These are phyloP conservation scores for Atethmia centrago DNA, from an alignment of 2,888 invertebrate genomes.

Conservation along the genomic window DNA sequence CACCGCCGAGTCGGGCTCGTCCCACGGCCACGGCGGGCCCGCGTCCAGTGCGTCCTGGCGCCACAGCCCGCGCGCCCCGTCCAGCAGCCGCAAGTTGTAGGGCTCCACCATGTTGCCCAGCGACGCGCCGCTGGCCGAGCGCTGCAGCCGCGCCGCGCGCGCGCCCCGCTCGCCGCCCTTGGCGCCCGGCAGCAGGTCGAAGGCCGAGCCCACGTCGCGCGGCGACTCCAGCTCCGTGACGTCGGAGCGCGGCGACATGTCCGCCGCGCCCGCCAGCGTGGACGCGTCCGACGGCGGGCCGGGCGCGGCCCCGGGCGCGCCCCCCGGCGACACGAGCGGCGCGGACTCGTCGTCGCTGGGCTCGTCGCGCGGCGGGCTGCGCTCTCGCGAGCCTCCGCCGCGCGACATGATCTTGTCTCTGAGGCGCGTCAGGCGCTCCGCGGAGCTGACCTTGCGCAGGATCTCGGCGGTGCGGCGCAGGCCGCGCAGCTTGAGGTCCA, in stretches of 20 bases:
- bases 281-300: constrained; percentile 65
- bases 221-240: constrained; percentile 84
- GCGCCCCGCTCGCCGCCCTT: constrained; percentile 68
- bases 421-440: constrained; percentile 82
- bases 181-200: constrained; percentile 80
- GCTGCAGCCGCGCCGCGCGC: constrained; percentile 56
- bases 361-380: constrained; percentile 81
- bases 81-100: constrained; percentile 86
- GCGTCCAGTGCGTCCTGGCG: constrained; percentile 88
- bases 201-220: constrained; percentile 71
- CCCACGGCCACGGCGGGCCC: constrained; percentile 88
- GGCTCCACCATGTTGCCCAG: constrained; percentile 85
- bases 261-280: constrained; percentile 73
- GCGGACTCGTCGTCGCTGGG: constrained; percentile 93
- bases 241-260: constrained; percentile 86
- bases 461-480: constrained; percentile 83
- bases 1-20: constrained; percentile 87
- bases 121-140: constrained; percentile 78
- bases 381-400: constrained; percentile 81
- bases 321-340: constrained; percentile 89
- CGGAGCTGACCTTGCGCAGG: constrained; percentile 83
- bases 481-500: constrained; percentile 80
- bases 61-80: constrained; percentile 84
- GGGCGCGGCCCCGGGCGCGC: constrained; percentile 50
- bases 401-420: constrained; percentile 83